These are phyloP conservation scores for Diadophis punctatus DNA, from an alignment of 2,113 vertebrate species.

Conservation along the genomic window DNA sequence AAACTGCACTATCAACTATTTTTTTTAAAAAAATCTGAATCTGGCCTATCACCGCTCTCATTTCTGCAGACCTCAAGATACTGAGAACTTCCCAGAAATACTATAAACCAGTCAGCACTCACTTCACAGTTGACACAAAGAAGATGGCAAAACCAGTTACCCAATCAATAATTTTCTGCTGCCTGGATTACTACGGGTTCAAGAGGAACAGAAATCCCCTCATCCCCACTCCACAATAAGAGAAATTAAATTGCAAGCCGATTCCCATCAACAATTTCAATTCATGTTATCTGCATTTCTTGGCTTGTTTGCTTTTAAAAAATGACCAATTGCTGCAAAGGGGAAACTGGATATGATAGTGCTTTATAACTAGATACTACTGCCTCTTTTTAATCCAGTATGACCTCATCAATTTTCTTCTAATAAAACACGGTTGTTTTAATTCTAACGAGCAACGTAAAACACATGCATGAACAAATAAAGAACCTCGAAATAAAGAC, in stretches of 20 bases:
- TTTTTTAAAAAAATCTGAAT: background rate
- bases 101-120: background rate
- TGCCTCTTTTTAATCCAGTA: conserved; percentile 6
- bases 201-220: background rate
- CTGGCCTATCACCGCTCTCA: background rate
- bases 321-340: background rate
- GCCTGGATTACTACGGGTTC: background rate
- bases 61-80: background rate
- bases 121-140: background rate
- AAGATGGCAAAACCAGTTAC: background rate
- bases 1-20: background rate
- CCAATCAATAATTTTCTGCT: background rate
- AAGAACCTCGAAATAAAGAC: conserved; percentile 42
- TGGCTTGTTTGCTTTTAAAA: background rate
- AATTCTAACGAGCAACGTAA: conserved; percentile 44
- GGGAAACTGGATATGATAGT: conserved; percentile 5
- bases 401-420: conserved; percentile 39
- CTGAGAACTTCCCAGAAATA: background rate
- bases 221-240: background rate
- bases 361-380: background rate
- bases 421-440: conserved; percentile 52
- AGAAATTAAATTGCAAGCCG: background rate
- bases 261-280: background rate
- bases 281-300: background rate
- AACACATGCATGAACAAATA: conserved; percentile 5